Base-by-base conservation (phyloP, 2,113 vertebrate species). In the Saccopteryx leptura region DNA sequence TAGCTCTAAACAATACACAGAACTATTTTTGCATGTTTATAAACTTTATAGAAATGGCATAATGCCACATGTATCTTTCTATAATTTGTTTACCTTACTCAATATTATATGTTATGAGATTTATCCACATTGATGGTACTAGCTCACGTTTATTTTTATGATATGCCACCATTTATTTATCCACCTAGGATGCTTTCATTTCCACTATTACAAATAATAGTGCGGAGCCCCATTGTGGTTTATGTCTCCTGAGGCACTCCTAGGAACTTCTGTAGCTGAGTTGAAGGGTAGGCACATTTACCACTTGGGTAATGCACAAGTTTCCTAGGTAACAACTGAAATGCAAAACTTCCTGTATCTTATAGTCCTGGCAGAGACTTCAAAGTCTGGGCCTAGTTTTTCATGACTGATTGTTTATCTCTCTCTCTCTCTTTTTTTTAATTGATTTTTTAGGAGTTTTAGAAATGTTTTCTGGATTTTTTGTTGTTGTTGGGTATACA, bases 131-230 rank as follows among this genome's bases (percentile, higher is more conserved):
- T 50, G 39, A 52, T 65, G 31, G 13, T 23, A 39, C 48, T n/a
- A 79, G 31, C 26, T 82, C n/a, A 48, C 54, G 69, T 54, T 95
- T n/a, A 65, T 91, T 71, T 86, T 85, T 66, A 61, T 87, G 15
- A 33, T 23, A 46, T 46, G 54, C n/a, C 26, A 63, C 10, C 33
- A 74, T 74, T 79, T 84, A n/a, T 74, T 88, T 88, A 83, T 87
- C 46, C 5, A 56, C n/a, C 26, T 56, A 33, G 13, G 23, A 69
- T 60, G 28, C 48, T 83, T 95, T 69, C n/a, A 81, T 81, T 81
- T 81, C 56, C 46, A 71, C 9, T 88, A 10, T 93, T 68, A 39
- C 39, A 18, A 18, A 19, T 39, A n/a, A 61, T 52, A 28, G 2
- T 66, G 7, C 33, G 88, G 50, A 72, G 13, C n/a, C n/a, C n/a